Evolutionary conservation across 2,797 vertebrate species (phyloP).

Genomic region (Lates japonicus): DNA sequence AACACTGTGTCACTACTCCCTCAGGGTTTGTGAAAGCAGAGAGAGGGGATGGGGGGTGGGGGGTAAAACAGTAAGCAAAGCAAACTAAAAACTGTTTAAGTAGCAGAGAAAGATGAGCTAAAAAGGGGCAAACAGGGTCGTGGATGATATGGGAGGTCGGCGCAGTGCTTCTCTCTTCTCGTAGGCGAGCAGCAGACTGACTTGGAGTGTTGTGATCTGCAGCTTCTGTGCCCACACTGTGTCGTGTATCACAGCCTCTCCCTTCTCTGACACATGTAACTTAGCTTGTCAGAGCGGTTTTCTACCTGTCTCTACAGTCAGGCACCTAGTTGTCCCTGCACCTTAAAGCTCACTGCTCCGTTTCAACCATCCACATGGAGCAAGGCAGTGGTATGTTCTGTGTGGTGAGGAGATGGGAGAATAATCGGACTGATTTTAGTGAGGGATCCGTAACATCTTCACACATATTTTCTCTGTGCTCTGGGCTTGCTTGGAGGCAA

Average conservation of each 20-base stretch:
- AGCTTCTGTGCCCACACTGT: conserved; percentile 65
- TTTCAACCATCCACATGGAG: conserved; percentile 47
- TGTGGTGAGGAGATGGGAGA: conserved; percentile 56
- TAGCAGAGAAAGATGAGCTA: conserved; percentile 38
- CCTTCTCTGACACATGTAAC: conserved; percentile 73
- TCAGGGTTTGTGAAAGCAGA: conserved; percentile 40
- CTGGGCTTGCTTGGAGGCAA: conserved; percentile 74
- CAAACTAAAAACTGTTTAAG: conserved; percentile 42
- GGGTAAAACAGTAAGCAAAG: conserved; percentile 33
- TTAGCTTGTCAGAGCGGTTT: conserved; percentile 76
- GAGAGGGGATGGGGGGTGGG: not conserved
- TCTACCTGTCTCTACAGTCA: conserved; percentile 64
- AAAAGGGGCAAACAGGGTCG: conserved; percentile 16
- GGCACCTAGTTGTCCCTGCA: conserved; percentile 53
- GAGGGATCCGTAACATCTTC: conserved; percentile 63
- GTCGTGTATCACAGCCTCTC: conserved; percentile 64
- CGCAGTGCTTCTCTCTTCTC: conserved; percentile 25
- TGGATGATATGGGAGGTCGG: conserved; percentile 25
- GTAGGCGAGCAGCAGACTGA: conserved; percentile 65
- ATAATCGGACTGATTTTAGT: conserved; percentile 64
- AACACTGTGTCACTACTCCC: conserved; percentile 52
- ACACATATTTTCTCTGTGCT: conserved; percentile 58
- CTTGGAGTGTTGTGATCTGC: conserved; percentile 68
- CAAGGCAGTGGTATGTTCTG: conserved; percentile 24
- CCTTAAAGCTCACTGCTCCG: conserved; percentile 56